Evolutionary conservation across 2,888 invertebrate species (phyloP).

Genomic region (Cactoblastis cactorum): DNA sequence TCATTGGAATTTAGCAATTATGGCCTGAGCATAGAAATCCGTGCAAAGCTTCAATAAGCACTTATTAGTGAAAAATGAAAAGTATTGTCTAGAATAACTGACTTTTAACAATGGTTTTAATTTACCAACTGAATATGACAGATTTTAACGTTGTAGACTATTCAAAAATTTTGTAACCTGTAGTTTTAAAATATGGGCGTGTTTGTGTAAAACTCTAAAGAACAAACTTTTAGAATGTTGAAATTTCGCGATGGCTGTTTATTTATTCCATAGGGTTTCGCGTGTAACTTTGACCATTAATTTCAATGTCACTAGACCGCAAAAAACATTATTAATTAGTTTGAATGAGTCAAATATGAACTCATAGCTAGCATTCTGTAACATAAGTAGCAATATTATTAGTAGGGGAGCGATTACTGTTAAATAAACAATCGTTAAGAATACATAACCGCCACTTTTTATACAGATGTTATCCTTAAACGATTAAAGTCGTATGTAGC

Average conservation of each 20-base stretch:
- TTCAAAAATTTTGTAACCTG: too few relatives aligned
- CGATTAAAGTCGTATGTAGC: background rate
- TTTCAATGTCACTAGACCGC: background rate
- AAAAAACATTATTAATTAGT: conserved; percentile 8
- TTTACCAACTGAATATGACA: too few relatives aligned
- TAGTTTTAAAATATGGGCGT: background rate
- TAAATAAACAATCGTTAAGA: too few relatives aligned
- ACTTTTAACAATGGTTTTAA: too few relatives aligned
- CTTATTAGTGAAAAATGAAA: too few relatives aligned
- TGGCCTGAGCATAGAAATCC: too few relatives aligned
- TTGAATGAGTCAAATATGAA: conserved; percentile 6
- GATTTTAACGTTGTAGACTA: too few relatives aligned
- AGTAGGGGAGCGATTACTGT: background rate
- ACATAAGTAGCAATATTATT: background rate
- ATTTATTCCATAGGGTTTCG: conserved; percentile 6
- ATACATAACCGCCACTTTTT: background rate
- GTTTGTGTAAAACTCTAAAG: background rate
- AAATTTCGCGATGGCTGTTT: background rate
- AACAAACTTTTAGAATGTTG: background rate
- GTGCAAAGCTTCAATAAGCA: too few relatives aligned
- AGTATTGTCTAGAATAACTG: too few relatives aligned
- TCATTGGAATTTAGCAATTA: too few relatives aligned
- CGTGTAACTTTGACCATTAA: conserved; percentile 1
- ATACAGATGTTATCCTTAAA: background rate
- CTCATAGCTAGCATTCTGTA: background rate